Evolutionary conservation across 1,140 invertebrate genomes (phyloP).

Genomic region (Harlomillsia oculata): DNA sequence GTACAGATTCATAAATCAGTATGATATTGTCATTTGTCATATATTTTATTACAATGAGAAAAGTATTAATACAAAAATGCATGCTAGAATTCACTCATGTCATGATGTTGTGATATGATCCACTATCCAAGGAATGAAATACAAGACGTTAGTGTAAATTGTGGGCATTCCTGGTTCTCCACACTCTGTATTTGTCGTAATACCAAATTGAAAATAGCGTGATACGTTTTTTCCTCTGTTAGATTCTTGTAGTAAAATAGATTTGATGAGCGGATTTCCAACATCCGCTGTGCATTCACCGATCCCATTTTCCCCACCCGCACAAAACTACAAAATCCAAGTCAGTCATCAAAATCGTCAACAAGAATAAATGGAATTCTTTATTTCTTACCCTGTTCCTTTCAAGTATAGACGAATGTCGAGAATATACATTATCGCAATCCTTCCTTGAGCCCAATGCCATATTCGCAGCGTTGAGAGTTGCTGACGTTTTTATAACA

Average conservation of each 20-base stretch:
- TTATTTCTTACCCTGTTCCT: too few relatives aligned
- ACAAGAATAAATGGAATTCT: too few relatives aligned
- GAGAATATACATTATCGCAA: slow-evolving; percentile 17
- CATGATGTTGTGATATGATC: slow-evolving; percentile 10
- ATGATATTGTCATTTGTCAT: too few relatives aligned
- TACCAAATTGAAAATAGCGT: slow-evolving; percentile 23
- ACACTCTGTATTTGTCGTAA: slow-evolving; percentile 18
- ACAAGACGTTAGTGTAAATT: slow-evolving; percentile 20
- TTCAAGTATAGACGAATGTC: too few relatives aligned
- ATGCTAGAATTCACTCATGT: not conserved
- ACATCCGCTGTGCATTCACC: slow-evolving; percentile 12
- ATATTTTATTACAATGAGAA: too few relatives aligned
- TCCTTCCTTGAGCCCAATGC: not conserved
- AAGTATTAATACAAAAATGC: not conserved
- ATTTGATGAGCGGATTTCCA: not conserved
- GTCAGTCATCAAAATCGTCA: not conserved
- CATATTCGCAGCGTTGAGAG: not conserved
- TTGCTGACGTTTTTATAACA: too few relatives aligned
- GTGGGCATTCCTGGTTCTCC: slow-evolving; percentile 7
- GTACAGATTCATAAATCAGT: too few relatives aligned
- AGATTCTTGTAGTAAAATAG: not conserved
- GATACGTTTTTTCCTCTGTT: not conserved
- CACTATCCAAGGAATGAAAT: slow-evolving; percentile 27
- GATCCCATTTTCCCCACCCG: slow-evolving; percentile 17
- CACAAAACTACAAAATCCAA: slow-evolving; percentile 13